Evolutionary conservation across 2,797 vertebrate species (phyloP).

Genomic region (Molossus alvarezi): DNA sequence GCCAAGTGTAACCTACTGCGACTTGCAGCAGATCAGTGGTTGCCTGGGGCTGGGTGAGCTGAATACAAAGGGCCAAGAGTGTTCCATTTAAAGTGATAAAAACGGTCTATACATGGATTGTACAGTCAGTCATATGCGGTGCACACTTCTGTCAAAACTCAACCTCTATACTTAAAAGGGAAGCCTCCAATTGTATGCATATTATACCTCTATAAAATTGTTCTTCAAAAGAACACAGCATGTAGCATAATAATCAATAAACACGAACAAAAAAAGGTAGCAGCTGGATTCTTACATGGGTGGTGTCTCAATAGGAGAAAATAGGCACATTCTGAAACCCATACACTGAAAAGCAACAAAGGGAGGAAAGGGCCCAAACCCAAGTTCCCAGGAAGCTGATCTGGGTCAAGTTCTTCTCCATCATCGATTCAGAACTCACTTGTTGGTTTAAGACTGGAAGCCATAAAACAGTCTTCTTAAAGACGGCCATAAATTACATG

Average conservation of each 20-base stretch:
- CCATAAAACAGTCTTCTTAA: not conserved
- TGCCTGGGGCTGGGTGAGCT: not conserved
- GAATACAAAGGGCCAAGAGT: not conserved
- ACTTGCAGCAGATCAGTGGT: not conserved
- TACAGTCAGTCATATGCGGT: rapidly evolving
- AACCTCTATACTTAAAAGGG: not conserved
- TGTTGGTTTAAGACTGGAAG: not conserved
- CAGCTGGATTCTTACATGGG: not conserved
- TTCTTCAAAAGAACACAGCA: not conserved
- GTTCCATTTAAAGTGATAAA: not conserved
- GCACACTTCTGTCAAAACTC: not conserved
- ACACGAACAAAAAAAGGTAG: not conserved
- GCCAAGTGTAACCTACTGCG: not conserved
- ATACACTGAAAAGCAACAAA: not conserved
- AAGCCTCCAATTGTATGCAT: not conserved
- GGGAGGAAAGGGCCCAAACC: too few relatives aligned
- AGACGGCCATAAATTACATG: not conserved
- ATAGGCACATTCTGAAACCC: not conserved
- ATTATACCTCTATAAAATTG: not conserved
- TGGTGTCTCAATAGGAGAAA: not conserved
- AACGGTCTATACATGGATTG: too few relatives aligned
- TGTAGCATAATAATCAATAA: not conserved
- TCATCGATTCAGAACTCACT: not conserved
- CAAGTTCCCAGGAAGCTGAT: not conserved
- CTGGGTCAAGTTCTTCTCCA: not conserved